These are phyloP conservation scores for Eupithecia inturbata DNA, from an alignment of 2,888 invertebrate genomes.

Conservation along the genomic window DNA sequence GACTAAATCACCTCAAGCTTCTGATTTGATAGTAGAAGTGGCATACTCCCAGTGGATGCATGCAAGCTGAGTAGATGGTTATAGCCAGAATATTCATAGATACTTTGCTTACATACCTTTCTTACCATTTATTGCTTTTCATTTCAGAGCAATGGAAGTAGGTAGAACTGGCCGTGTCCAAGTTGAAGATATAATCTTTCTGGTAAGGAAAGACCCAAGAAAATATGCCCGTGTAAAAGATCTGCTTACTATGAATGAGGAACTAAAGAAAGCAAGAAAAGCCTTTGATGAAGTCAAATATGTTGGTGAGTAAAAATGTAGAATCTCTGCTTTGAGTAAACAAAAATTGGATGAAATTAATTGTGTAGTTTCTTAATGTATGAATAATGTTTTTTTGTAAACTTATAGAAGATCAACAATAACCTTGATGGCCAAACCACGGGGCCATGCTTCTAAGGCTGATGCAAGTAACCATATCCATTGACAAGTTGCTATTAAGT, in stretches of 20 bases:
- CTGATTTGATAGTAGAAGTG: not conserved
- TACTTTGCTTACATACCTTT: not conserved
- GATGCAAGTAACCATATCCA: constrained; percentile 80
- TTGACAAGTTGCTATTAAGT: constrained; percentile 72
- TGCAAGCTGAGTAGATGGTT: not conserved
- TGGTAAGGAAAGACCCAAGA: constrained; percentile 97
- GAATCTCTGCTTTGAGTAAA: constrained; percentile 20
- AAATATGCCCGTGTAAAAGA: constrained; percentile 99
- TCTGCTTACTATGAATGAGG: constrained; percentile 98
- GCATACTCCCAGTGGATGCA: not conserved
- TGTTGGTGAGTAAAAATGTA: constrained; percentile 87
- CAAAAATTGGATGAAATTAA: not conserved
- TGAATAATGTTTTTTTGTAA: constrained; percentile 56
- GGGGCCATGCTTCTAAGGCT: constrained; percentile 77
- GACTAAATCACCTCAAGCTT: not conserved
- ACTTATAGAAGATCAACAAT: constrained; percentile 82
- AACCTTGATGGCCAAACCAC: constrained; percentile 68
- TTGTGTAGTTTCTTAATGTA: constrained; percentile 23
- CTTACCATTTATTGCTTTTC: not conserved
- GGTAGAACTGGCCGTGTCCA: constrained; percentile 98
- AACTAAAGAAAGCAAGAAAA: constrained; percentile 98
- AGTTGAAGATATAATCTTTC: constrained; percentile 98
- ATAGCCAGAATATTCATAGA: not conserved
- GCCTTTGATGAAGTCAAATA: constrained; percentile 99
- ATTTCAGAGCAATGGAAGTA: constrained; percentile 95